Evolutionary conservation across 2,888 invertebrate genomes (phyloP), one percentile per base, ranked within the genome.

Genomic region (Diaperis boleti): DNA sequence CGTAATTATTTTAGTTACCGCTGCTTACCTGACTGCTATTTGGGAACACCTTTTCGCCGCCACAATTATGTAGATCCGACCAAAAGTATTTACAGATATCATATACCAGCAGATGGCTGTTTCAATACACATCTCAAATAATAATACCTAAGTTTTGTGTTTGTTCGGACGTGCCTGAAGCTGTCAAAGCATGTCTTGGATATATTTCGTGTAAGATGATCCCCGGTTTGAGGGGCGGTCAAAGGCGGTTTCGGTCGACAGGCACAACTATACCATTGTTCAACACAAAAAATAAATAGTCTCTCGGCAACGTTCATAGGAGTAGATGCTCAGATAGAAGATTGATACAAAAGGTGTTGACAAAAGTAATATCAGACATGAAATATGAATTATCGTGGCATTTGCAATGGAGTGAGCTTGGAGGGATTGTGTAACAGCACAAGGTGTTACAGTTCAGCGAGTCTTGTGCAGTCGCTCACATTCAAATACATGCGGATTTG

Each of bases 121-220:
- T 59, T 59, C 47, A 59, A 59, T 59, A 18, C 47, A 59, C 47
- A n/a, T n/a, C 49, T 33, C 54, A 55, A 55, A 61, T 66, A n/a
- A n/a, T n/a, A 69, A 71, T 71, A 13, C 33, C 33, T 5, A 69
- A 71, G 65, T 69, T 67, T 67, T 64, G 66, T 69, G 68, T 71
- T 68, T 65, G 67, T 69, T 60, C 59, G 59, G 62, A 59, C 45
- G 62, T 61, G 70, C 68, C 59, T 33, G 18, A 17, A 65, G 65
- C 68, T 61, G 61, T 65, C 64, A 54, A 55, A 62, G 64, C 63
- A 65, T 59, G 44, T 57, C 52, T 37, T 62, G 57, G 50, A 62
- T 62, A 56, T 56, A 50, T 62, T 62, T 57, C 49, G 56, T 62
- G 62, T 62, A 62, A 62, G 52, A 57, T 62, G 62, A 62, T 62